Evolutionary conservation across 2,113 vertebrate species (phyloP), one percentile per base, ranked within the genome.

Genomic region (Thamnophis sirtalis): DNA sequence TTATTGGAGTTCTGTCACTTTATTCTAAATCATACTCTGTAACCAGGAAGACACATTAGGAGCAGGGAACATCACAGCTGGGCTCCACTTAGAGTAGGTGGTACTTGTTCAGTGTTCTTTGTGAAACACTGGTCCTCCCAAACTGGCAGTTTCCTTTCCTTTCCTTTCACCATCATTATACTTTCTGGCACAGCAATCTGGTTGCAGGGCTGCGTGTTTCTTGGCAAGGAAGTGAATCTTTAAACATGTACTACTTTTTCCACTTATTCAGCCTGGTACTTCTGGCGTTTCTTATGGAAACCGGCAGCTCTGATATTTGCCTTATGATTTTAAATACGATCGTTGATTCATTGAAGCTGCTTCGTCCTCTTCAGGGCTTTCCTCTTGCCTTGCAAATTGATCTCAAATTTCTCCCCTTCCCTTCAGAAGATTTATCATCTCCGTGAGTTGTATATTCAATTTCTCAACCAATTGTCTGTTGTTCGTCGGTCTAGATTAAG

Each of bases 401-500:
- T 86, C 28, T 38, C 3, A 73, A 73, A 13, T 89, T 92, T 93
- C 88, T 93, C 89, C 90, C 58, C 93, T 94, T 93, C 73, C 26
- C 21, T 19, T 51, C 90, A 88, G 91, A 84, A 49, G 84, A 94
- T 92, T 94, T 94, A 89, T 94, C 88, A 3, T 60, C 89, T 38
- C 93, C 95, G 90, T 95, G 28, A 93, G 28, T 53, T 89, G 24
- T 56, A 15, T 60, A 28, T 96, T 96, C 91, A 91, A 54, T 0
- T 2, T 95, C 90, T 11, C 90, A 91, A 92, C 93, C 94, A 87
- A 87, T 94, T 95, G 93, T 92, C 91, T 95, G 92, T 94, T 93
- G 94, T 92, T 95, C 1, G 0, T 60, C 96, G 95, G 93, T 95
- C 96, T 96, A 28, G 90, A 96, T 96, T 93, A 9, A 9, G 2